phyloP scores from a whole-genome alignment of 1,140 invertebrate genomes.

The Meloidogyne chitwoodi region DNA sequence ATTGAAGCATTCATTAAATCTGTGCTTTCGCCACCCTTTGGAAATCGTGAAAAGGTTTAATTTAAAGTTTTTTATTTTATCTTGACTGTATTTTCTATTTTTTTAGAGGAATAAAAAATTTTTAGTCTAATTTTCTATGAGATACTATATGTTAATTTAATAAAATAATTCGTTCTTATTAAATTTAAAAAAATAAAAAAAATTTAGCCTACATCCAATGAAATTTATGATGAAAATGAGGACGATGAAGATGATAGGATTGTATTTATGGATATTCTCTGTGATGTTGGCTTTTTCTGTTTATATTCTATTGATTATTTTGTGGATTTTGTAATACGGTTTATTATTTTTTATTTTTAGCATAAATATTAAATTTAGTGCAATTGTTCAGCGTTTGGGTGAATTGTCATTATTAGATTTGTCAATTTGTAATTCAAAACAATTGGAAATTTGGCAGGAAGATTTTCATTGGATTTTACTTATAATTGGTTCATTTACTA shows the following conservation, averaged over 20 bases:
- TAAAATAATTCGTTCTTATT: too few relatives aligned
- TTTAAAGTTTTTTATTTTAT: too few relatives aligned
- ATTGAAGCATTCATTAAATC: conserved; percentile 19
- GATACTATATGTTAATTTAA: too few relatives aligned
- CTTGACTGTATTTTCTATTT: too few relatives aligned
- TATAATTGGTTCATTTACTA: conserved; percentile 1
- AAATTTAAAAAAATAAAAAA: neutral
- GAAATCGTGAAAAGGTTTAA: conserved; percentile 18
- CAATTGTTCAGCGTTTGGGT: neutral
- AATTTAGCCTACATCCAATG: conserved; percentile 7
- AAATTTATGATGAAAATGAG: conserved; percentile 26
- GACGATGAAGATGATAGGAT: conserved; percentile 21
- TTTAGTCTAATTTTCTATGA: too few relatives aligned
- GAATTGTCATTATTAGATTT: conserved; percentile 1
- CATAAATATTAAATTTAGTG: conserved; percentile 4
- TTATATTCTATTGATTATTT: conserved; percentile 19
- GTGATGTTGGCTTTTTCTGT: conserved; percentile 14
- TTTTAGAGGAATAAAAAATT: too few relatives aligned
- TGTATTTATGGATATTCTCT: conserved; percentile 15
- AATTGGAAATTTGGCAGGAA: conserved; percentile 13
- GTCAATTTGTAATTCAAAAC: neutral
- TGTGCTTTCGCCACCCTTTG: conserved; percentile 14
- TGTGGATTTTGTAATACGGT: neutral
- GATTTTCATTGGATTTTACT: conserved; percentile 22
- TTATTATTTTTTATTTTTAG: neutral